Evolutionary conservation across 2,888 invertebrate genomes (phyloP).

Genomic region (Thecophora atra): DNA sequence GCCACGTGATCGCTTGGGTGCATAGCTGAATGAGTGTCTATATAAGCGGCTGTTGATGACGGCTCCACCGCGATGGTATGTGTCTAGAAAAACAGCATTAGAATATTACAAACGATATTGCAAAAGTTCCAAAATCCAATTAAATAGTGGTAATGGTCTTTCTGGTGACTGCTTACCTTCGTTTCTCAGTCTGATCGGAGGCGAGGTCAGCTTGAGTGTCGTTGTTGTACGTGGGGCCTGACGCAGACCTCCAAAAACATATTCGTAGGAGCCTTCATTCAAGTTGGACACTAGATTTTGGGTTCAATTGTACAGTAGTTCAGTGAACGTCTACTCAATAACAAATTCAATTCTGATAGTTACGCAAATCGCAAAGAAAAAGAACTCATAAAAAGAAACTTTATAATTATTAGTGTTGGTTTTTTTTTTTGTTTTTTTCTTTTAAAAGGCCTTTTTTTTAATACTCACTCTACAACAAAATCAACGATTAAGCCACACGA

Average conservation of each 20-base stretch:
- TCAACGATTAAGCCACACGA: constrained; percentile 60
- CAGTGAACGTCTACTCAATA: constrained; percentile 27
- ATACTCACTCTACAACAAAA: constrained; percentile 62
- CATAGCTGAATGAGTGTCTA: constrained; percentile 66
- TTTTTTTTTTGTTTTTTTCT: too few species aligned
- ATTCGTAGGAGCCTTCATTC: constrained; percentile 68
- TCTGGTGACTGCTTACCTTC: constrained; percentile 58
- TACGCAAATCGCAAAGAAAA: constrained; percentile 25
- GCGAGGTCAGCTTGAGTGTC: constrained; percentile 68
- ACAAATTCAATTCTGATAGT: constrained; percentile 17
- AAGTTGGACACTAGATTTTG: constrained; percentile 65
- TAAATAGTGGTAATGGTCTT: too few species aligned
- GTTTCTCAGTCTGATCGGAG: constrained; percentile 66
- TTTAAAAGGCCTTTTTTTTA: constrained; percentile 19
- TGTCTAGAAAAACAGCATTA: too few species aligned
- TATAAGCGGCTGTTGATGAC: constrained; percentile 65
- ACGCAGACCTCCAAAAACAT: constrained; percentile 68
- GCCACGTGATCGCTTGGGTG: constrained; percentile 63
- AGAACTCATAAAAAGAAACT: constrained; percentile 34
- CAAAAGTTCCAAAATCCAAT: too few species aligned
- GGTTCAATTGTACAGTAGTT: constrained; percentile 31
- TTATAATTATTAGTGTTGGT: constrained; percentile 37
- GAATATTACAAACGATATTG: too few species aligned
- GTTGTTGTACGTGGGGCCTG: constrained; percentile 66
- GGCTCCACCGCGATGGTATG: constrained; percentile 61